Evolutionary conservation across 2,797 vertebrate genomes (phyloP), one percentile per base, ranked within the genome.

Genomic region (Poliocrania exsul): DNA sequence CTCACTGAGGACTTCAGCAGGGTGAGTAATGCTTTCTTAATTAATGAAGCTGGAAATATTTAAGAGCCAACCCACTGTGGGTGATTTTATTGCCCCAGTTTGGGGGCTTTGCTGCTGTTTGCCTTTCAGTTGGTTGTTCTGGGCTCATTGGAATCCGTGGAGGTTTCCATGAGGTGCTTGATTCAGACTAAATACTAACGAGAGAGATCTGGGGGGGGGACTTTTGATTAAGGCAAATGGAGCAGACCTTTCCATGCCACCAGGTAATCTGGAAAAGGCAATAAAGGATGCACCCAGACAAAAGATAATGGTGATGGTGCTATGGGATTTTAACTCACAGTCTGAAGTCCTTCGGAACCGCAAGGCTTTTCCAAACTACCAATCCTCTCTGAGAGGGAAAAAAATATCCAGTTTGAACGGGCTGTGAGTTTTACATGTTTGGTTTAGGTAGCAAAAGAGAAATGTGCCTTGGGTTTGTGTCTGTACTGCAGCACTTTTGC

Each of bases 221-320:
- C 35, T 83, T 89, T 20, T 93, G 85, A 95, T 95, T 91, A 91
- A 93, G 96, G 82, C 57, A 96, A 96, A 97, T 89, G 90, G 94
- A 95, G 89, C 94, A 90, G 71, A 94, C 64, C 49, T 74, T 90
- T 50, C 61, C 57, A 74, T 91, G 70, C 46, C 84, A n/a, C 38
- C 84, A 85, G 81, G 24, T 96, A 91, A 91, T 47, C 57, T 4
- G 28, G 74, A 73, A 38, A 90, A 82, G 65, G 67, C 81, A 88
- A 24, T 90, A 96, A 95, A 54, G 54, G 92, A 77, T 65, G 85
- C 81, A 62, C 58, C n/a, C 49, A 51, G 78, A 62, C 46, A 66
- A 78, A 91, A 78, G 57, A 18, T 42, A 77, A 50, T 29, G 31
- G 29, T 2, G 4, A 24, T 14, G 17, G 18, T 64, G 50, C 13